phyloP scores from a whole-genome alignment of 2,888 invertebrate species.

The Ellobium chinense region DNA sequence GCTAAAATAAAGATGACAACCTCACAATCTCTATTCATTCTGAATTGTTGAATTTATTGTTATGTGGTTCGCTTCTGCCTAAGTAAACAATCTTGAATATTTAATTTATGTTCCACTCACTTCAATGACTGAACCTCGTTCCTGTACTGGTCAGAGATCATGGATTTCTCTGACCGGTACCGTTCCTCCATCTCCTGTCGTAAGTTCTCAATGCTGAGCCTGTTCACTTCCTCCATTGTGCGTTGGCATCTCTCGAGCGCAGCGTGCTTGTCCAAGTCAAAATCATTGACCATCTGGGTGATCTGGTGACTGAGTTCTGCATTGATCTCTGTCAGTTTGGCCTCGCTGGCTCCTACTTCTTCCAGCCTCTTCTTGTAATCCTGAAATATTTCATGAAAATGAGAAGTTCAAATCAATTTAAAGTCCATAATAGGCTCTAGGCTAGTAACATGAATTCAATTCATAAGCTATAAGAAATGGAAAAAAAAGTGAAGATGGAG shows the following conservation, averaged over 20 bases:
- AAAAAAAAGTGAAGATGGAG: too few species aligned
- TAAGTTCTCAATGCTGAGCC: slow-evolving; percentile 24
- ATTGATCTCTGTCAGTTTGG: slow-evolving; percentile 70
- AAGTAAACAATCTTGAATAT: too few species aligned
- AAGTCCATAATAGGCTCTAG: too few species aligned
- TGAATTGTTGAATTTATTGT: too few species aligned
- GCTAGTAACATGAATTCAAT: too few species aligned
- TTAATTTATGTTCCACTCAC: too few species aligned
- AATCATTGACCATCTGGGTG: slow-evolving; percentile 71
- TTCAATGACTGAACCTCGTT: background rate
- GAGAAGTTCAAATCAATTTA: too few species aligned
- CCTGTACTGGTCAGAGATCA: background rate
- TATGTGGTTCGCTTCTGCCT: too few species aligned
- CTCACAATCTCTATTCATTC: too few species aligned
- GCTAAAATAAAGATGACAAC: too few species aligned
- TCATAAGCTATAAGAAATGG: too few species aligned
- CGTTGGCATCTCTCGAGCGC: slow-evolving; percentile 68
- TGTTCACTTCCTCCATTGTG: slow-evolving; percentile 28
- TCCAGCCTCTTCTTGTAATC: slow-evolving; percentile 68
- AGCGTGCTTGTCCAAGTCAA: slow-evolving; percentile 70
- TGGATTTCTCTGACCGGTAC: slow-evolving; percentile 3
- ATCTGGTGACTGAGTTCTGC: slow-evolving; percentile 72
- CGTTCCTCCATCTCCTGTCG: slow-evolving; percentile 23
- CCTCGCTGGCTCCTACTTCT: slow-evolving; percentile 70
- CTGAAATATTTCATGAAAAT: slow-evolving; percentile 54